Base-by-base conservation (phyloP, 2,113 vertebrate genomes). In the Percina caprodes region DNA sequence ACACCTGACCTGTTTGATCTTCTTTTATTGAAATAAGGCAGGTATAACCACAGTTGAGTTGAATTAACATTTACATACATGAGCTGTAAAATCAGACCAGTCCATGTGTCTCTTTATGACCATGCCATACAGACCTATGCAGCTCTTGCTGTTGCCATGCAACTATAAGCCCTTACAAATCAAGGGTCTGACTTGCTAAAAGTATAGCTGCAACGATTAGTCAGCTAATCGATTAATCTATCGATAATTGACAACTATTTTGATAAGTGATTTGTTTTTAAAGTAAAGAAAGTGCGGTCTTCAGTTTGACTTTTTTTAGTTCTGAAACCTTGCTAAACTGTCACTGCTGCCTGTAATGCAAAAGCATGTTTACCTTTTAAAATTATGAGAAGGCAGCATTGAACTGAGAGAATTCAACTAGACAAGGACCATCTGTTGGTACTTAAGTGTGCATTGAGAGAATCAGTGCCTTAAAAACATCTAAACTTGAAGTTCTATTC, bases 1-100 rank as follows among this genome's bases (percentile, higher is more conserved):
- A 77, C 79, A 88, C 59, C 74, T 77, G 86, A 87, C 66, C 69
- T 35, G 68, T 69, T 54, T 83, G 70, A 56, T 76, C 68, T 71
- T 33, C 48, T n/a, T 60, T 49, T 48, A 30, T 21, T 82, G 58
- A 82, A 75, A 71, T 21, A 73, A 30, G 42, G 39, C 26, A n/a
- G 48, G 68, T 18, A 0, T 51, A 51, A 79, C 59, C 63, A 51
- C 70, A 4, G 1, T 56, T 35, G 30, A 79, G 18, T 2, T 55
- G 15, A 65, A 35, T 58, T 39, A 73, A 26, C 56, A 63, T 77
- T 79, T 46, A 69, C 52, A 72, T 56, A 19, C 56, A 72, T 45
- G 61, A 56, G 59, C 15, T 70, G 46, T 67, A 48, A 52, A 67
- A 52, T 69, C 55, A 81, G 21, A 55, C 35, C 13, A 11, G 39